Conservation (phyloP, 2,797 vertebrate genomes). For the Intellagama lesueurii region DNA sequence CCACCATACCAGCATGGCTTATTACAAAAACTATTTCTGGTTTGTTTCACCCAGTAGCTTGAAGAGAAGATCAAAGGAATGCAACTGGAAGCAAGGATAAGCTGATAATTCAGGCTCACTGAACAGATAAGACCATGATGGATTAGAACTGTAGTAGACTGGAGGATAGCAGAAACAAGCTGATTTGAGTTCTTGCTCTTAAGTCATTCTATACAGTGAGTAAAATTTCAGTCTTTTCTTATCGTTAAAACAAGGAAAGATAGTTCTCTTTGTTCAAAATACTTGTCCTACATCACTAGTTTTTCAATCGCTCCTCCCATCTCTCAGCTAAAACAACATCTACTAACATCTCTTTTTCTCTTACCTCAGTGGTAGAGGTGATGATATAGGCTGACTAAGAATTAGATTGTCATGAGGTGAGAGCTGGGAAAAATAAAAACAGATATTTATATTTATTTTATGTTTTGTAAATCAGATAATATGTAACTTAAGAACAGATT, state of each 20-base stretch:
- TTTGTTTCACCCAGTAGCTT: background rate
- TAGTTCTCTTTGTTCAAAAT: background rate
- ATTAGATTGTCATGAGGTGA: slow-evolving; percentile 97
- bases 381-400: slow-evolving; percentile 97
- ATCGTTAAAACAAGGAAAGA: background rate
- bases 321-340: background rate
- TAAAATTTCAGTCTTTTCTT: background rate
- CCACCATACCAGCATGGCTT: background rate
- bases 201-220: background rate
- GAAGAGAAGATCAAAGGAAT: background rate
- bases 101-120: background rate
- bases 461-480: slow-evolving; percentile 12
- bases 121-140: background rate
- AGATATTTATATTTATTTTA: slow-evolving; percentile 52
- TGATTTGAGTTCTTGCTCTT: background rate
- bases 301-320: background rate
- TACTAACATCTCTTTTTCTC: slow-evolving; percentile 56
- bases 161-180: too few relatives aligned
- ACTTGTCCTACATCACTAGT: background rate
- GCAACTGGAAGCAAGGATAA: background rate
- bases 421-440: slow-evolving; percentile 80
- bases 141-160: background rate
- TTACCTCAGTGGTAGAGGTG: slow-evolving; percentile 95
- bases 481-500: background rate
- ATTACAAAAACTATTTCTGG: background rate